Evolutionary conservation across 2,888 invertebrate genomes (phyloP).

Genomic region (Hedychridium roseum): DNA sequence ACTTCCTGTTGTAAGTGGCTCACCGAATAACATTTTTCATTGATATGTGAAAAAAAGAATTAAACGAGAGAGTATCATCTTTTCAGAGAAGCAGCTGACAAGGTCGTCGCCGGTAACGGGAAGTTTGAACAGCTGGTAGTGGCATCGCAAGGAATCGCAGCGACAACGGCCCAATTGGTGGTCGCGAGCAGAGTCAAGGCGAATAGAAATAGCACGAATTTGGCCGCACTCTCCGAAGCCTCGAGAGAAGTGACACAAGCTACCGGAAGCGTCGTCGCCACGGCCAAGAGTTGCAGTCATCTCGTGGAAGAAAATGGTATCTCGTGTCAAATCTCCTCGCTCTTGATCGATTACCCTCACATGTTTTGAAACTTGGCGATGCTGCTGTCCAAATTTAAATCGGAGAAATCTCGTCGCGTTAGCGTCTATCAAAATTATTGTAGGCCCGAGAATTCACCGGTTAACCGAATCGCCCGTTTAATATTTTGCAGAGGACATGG

Average conservation of each 20-base stretch:
- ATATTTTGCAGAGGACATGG: slow-evolving; percentile 77
- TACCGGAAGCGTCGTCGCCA: slow-evolving; percentile 92
- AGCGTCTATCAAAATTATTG: too few species aligned
- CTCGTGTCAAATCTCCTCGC: too few species aligned
- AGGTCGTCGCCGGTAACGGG: slow-evolving; percentile 83
- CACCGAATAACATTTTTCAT: neutral
- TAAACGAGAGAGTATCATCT: too few species aligned
- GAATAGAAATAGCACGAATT: slow-evolving; percentile 79
- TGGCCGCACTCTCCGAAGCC: slow-evolving; percentile 83
- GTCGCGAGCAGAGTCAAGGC: slow-evolving; percentile 97
- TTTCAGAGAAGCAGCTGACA: slow-evolving; percentile 87
- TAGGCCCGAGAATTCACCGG: too few species aligned
- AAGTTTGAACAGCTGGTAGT: slow-evolving; percentile 94
- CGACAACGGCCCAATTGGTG: slow-evolving; percentile 95
- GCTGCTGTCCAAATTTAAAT: too few species aligned
- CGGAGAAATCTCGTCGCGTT: too few species aligned
- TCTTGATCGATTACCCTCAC: too few species aligned
- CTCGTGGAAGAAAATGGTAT: slow-evolving; percentile 85
- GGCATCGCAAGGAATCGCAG: slow-evolving; percentile 96
- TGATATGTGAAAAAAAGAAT: neutral
- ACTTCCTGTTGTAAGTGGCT: slow-evolving; percentile 83
- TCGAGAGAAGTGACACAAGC: slow-evolving; percentile 90
- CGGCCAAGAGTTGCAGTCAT: slow-evolving; percentile 88
- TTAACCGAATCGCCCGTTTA: neutral
- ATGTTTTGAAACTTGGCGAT: too few species aligned